Percentiles rank a stretch among this genome's conserved stretches.
Evolutionary conservation across 2,888 invertebrate species (phyloP).

Genomic region (Hymenopus coronatus): DNA sequence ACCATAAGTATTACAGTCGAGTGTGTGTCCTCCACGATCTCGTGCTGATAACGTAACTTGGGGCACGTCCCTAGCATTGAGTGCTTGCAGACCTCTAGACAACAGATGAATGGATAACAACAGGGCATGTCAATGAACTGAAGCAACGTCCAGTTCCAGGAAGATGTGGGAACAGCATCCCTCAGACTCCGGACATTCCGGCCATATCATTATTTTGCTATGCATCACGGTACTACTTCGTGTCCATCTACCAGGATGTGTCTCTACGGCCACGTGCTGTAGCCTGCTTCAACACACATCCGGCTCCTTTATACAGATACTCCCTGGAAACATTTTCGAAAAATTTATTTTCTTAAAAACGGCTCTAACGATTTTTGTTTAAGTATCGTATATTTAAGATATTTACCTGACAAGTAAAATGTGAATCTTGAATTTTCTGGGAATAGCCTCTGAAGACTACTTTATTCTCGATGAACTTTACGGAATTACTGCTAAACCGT

Average conservation of each 20-base stretch:
- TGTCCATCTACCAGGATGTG: background rate
- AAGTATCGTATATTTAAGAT: no score
- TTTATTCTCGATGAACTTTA: no score
- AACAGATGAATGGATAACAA: background rate
- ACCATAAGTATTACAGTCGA: background rate
- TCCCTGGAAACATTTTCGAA: no score
- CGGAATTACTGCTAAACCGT: no score
- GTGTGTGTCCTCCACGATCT: background rate
- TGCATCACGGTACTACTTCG: background rate
- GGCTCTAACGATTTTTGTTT: no score
- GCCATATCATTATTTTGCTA: background rate
- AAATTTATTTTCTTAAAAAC: no score
- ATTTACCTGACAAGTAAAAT: no score
- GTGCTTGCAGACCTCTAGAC: background rate
- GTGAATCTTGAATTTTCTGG: no score
- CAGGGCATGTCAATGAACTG: background rate
- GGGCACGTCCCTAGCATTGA: background rate
- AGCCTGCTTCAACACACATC: no score
- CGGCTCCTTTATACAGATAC: no score
- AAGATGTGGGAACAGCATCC: background rate
- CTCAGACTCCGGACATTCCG: background rate
- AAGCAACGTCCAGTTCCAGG: background rate
- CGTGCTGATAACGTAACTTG: background rate
- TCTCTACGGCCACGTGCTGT: background rate
- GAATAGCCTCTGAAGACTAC: no score